Percentiles rank a stretch among this genome's conserved stretches.
phyloP scores from a whole-genome alignment of 2,113 vertebrate genomes.

The Pampusana beccarii region DNA sequence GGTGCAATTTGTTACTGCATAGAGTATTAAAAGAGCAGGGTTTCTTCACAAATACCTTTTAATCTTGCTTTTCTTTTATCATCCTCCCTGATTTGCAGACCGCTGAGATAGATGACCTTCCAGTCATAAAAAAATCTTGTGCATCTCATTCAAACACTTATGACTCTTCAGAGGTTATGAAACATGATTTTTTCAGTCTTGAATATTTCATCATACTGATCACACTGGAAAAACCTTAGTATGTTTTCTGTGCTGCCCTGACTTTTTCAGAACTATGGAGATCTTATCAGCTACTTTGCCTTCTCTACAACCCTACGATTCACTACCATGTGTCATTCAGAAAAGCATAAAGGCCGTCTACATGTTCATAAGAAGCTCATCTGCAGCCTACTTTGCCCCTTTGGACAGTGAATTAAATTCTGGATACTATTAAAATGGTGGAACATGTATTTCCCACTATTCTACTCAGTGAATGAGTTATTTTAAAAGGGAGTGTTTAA shows the following conservation, averaged over 20 bases:
- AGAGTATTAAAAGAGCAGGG: not conserved
- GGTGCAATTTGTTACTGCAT: not conserved
- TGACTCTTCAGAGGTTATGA: not conserved
- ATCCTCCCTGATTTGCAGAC: not conserved
- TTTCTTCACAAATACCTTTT: not conserved
- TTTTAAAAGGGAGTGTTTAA: not conserved
- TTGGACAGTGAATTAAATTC: not conserved
- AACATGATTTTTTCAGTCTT: not conserved
- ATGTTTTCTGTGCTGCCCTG: not conserved
- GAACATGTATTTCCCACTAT: not conserved
- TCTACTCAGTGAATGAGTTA: not conserved
- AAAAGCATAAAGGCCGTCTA: not conserved
- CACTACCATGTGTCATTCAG: not conserved
- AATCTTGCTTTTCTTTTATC: not conserved
- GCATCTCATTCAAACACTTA: not conserved
- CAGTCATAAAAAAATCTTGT: not conserved
- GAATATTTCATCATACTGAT: not conserved
- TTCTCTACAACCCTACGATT: not conserved
- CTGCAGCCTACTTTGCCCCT: rapidly evolving
- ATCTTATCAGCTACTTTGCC: not conserved
- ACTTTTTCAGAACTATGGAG: not conserved
- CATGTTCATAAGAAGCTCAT: not conserved
- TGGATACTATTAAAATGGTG: not conserved
- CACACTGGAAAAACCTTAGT: not conserved
- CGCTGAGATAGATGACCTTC: not conserved